These are phyloP conservation scores for Oxyruncus cristatus DNA, from an alignment of 2,113 vertebrate genomes.

Conservation along the genomic window DNA sequence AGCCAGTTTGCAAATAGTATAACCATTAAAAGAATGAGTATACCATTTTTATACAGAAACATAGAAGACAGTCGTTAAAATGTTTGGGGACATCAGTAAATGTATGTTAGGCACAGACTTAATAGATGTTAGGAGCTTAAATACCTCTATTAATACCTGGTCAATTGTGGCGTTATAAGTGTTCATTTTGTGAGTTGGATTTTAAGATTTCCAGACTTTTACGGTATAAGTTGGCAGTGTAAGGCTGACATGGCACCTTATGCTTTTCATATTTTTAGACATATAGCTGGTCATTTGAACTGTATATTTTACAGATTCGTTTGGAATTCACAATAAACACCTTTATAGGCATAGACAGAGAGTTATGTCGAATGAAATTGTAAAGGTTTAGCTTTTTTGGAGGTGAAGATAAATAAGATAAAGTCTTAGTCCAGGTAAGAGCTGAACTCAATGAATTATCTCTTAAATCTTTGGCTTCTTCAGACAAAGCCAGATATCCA, in stretches of 20 bases:
- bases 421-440: not conserved
- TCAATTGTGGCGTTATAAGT: not conserved
- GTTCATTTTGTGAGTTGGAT: not conserved
- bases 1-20: not conserved
- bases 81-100: not conserved
- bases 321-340: not conserved
- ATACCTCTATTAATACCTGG: not conserved
- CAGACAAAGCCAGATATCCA: not conserved
- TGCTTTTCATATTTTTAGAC: not conserved
- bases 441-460: not conserved
- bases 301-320: not conserved
- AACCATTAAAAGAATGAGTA: not conserved
- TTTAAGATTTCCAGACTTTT: not conserved
- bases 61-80: fast-evolving
- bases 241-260: not conserved
- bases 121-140: not conserved
- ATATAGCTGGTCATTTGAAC: not conserved
- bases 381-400: not conserved
- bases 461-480: not conserved
- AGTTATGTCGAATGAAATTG: not conserved
- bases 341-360: not conserved
- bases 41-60: not conserved
- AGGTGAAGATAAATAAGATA: not conserved
- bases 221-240: not conserved
- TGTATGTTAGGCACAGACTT: not conserved